Percentiles rank a stretch among this genome's conserved stretches.
Evolutionary conservation across 2,113 vertebrate species (phyloP).

Genomic region (Rattus rattus): DNA sequence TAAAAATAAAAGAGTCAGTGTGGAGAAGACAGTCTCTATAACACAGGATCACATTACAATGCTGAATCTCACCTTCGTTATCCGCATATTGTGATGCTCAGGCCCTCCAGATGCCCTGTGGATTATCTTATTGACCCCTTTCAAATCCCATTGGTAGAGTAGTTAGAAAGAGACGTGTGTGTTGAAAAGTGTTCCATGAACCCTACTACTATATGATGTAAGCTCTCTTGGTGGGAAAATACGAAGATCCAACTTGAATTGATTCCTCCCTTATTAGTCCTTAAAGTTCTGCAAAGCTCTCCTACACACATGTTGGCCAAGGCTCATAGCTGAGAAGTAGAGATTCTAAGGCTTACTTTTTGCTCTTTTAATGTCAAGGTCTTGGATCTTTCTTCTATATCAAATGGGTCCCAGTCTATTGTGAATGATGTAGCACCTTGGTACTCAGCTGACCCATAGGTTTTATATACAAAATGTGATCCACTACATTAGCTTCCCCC

Average conservation of each 20-base stretch:
- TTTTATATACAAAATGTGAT: not conserved
- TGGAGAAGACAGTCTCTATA: not conserved
- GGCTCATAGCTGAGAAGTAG: not conserved
- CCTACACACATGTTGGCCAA: not conserved
- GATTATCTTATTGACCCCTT: not conserved
- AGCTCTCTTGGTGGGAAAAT: not conserved
- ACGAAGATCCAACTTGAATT: not conserved
- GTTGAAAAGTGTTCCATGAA: not conserved
- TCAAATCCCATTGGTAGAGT: not conserved
- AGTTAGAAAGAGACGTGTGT: not conserved
- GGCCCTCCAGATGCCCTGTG: not conserved
- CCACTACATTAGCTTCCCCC: not conserved
- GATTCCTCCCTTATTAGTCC: not conserved
- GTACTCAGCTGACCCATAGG: not conserved
- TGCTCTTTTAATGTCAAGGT: not conserved
- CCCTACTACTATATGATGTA: not conserved
- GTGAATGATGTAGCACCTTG: not conserved
- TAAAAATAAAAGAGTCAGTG: not conserved
- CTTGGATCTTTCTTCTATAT: not conserved
- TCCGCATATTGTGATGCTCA: not conserved
- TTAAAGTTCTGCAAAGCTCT: not conserved
- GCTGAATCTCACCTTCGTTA: fast-evolving
- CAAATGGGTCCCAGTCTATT: not conserved
- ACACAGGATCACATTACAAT: not conserved
- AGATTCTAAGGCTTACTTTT: not conserved